A percentile compares a stretch with the other conserved stretches of the same genome.
Evolutionary conservation across 2,888 invertebrate species (phyloP).

Genomic region (Sarcophaga rosellei): DNA sequence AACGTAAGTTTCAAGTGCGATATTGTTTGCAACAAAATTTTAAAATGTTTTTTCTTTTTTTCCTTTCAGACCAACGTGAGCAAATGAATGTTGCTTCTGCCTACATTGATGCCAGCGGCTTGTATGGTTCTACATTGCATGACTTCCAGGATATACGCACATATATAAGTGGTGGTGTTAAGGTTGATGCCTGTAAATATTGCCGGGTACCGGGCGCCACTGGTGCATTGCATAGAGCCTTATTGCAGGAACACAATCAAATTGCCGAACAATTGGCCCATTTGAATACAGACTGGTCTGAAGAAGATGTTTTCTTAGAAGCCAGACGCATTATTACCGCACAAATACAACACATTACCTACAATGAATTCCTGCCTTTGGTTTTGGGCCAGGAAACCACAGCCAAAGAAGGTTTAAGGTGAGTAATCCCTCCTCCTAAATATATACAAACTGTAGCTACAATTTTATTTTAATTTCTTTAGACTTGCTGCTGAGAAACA

Average conservation of each 20-base stretch:
- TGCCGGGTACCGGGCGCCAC: slow-evolving; percentile 86
- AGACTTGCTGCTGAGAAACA: slow-evolving; percentile 88
- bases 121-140: slow-evolving; percentile 89
- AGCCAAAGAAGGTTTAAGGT: slow-evolving; percentile 83
- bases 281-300: slow-evolving; percentile 90
- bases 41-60: neutral
- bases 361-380: slow-evolving; percentile 91
- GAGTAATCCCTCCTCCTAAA: slow-evolving; percentile 74
- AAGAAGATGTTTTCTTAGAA: slow-evolving; percentile 89
- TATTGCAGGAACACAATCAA: slow-evolving; percentile 90
- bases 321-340: slow-evolving; percentile 88
- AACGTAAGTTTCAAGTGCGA: slow-evolving; percentile 82
- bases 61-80: slow-evolving; percentile 85
- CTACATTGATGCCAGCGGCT: slow-evolving; percentile 90
- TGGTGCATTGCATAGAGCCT: slow-evolving; percentile 87
- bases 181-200: slow-evolving; percentile 85
- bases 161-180: slow-evolving; percentile 87
- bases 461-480: slow-evolving; percentile 64
- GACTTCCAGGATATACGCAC: slow-evolving; percentile 87
- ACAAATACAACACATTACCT: slow-evolving; percentile 91
- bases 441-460: neutral
- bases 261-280: slow-evolving; percentile 87
- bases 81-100: slow-evolving; percentile 93
- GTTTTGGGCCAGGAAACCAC: slow-evolving; percentile 84
- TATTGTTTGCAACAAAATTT: no score